Evolutionary conservation across 2,113 vertebrate species (phyloP).

Genomic region (Ammodramus savannarum): DNA sequence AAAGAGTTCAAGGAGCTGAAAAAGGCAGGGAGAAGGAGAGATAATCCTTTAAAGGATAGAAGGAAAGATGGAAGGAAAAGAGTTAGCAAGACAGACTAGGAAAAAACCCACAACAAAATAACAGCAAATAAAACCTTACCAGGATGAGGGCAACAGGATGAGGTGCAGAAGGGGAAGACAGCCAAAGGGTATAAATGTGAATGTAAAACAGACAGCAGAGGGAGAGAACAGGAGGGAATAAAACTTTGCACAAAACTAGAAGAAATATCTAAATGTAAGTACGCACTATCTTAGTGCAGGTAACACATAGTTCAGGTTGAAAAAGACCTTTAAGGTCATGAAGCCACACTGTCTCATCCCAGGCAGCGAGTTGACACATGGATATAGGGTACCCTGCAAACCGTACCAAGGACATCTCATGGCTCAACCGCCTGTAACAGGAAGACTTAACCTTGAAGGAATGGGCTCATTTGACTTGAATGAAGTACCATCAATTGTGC

Average conservation of each 20-base stretch:
- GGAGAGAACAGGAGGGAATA: neutral
- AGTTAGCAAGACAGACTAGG: neutral
- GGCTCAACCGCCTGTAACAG: fast-evolving
- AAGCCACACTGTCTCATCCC: neutral
- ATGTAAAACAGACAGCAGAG: fast-evolving
- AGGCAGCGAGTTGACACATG: fast-evolving
- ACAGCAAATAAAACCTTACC: fast-evolving
- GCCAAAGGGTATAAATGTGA: neutral
- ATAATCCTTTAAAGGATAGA: neutral
- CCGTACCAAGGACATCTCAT: neutral
- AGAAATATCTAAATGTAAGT: neutral
- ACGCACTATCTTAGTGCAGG: neutral
- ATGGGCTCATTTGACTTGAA: neutral
- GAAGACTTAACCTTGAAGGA: neutral
- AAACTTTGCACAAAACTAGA: neutral
- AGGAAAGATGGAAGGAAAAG: neutral
- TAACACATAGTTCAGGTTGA: neutral
- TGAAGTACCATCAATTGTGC: neutral
- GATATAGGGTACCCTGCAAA: neutral
- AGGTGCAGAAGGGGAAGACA: neutral
- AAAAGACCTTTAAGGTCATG: neutral
- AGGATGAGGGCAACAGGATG: neutral
- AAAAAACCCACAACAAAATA: neutral
- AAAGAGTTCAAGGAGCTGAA: neutral
- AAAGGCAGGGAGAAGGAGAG: neutral